Evolutionary conservation across 2,888 invertebrate genomes (phyloP).

Genomic region (Perizoma affinitatum): DNA sequence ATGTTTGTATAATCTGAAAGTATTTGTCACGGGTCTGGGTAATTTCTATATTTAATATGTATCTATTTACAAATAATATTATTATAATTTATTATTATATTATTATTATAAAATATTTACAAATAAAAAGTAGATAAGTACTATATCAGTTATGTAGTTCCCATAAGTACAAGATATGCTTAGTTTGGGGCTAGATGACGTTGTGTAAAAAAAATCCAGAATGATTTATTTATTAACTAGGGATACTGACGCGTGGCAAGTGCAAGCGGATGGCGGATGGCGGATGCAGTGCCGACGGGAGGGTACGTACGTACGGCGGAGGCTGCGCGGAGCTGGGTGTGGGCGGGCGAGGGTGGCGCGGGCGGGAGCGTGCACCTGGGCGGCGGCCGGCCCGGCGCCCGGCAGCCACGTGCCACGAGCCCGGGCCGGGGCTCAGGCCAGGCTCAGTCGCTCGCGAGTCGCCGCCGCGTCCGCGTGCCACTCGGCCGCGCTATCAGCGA

Average conservation of each 20-base stretch:
- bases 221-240: too few species aligned
- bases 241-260: slow-evolving; percentile 8
- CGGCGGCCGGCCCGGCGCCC: slow-evolving; percentile 68
- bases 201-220: too few species aligned
- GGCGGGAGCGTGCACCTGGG: slow-evolving; percentile 67
- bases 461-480: slow-evolving; percentile 43
- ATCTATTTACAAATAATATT: too few species aligned
- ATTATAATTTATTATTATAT: too few species aligned
- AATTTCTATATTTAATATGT: too few species aligned
- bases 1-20: too few species aligned
- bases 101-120: too few species aligned
- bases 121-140: too few species aligned
- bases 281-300: slow-evolving; percentile 35
- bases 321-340: slow-evolving; percentile 32
- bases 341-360: slow-evolving; percentile 35
- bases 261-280: slow-evolving; percentile 38
- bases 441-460: slow-evolving; percentile 68
- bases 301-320: slow-evolving; percentile 30
- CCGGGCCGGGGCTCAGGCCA: slow-evolving; percentile 44
- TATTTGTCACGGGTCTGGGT: too few species aligned
- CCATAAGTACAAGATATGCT: too few species aligned
- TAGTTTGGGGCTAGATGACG: too few species aligned
- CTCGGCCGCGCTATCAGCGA: slow-evolving; percentile 56
- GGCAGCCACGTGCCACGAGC: slow-evolving; percentile 63
- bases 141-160: too few species aligned